Percentiles rank a stretch among this genome's conserved stretches.
Conservation (phyloP, 2,113 vertebrate species). For the Oryzias curvinotus region DNA sequence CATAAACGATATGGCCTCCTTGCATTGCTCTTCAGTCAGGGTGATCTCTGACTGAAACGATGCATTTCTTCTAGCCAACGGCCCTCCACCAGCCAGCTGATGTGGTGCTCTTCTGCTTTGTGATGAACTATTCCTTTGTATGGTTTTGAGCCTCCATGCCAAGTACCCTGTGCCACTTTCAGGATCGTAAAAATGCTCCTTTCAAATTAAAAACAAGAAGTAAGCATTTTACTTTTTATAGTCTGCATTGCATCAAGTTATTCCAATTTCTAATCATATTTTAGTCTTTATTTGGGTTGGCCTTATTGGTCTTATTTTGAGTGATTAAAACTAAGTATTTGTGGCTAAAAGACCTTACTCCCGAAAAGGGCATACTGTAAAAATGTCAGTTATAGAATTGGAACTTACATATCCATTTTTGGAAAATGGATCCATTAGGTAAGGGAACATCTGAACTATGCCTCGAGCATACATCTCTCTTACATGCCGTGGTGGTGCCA, state of each 20-base stretch:
- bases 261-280: too few relatives aligned
- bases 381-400: too few relatives aligned
- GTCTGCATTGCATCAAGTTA: not conserved
- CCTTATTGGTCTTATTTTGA: too few relatives aligned
- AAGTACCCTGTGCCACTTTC: constrained; percentile 2
- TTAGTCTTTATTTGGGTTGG: too few relatives aligned
- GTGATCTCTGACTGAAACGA: not conserved
- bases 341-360: too few relatives aligned
- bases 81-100: not conserved
- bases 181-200: constrained; percentile 4
- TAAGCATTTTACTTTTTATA: not conserved
- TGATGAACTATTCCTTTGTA: not conserved
- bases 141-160: constrained; percentile 4
- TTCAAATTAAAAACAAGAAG: not conserved
- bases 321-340: too few relatives aligned
- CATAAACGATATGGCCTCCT: constrained; percentile 1
- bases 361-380: too few relatives aligned
- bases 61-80: not conserved
- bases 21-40: not conserved
- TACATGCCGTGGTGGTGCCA: not conserved
- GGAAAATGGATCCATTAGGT: constrained; percentile 17
- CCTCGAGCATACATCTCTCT: constrained; percentile 11
- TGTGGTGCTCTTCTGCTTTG: not conserved
- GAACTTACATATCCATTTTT: constrained; percentile 30
- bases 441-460: constrained; percentile 8